Percentiles rank a stretch among this genome's conserved stretches.
Conservation (phyloP, 2,888 invertebrate species). For the Lepas anatifera region DNA sequence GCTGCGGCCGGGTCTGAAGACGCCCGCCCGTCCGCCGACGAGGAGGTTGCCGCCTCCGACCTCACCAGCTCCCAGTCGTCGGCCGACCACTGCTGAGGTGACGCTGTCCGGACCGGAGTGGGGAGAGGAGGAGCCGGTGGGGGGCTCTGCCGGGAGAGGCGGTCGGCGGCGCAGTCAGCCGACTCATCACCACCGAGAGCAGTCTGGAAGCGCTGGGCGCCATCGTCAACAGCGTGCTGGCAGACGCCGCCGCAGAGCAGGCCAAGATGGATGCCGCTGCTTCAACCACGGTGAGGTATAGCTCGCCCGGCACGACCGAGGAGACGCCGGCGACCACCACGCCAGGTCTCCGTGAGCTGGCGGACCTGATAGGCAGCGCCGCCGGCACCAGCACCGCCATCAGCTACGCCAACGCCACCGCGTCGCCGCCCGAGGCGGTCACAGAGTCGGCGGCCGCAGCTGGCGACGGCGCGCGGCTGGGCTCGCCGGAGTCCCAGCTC, state of each 20-base stretch:
- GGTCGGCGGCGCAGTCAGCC: not conserved
- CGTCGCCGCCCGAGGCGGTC: not conserved
- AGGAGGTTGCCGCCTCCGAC: not conserved
- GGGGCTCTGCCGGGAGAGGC: not conserved
- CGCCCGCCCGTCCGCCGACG: not conserved
- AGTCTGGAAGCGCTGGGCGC: not conserved
- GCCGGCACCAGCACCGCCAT: not conserved
- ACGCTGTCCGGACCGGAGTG: not conserved
- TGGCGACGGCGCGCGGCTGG: not conserved
- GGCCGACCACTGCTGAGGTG: not conserved
- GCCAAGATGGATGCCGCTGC: too few species aligned
- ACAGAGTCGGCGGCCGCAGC: not conserved
- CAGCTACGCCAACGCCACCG: not conserved
- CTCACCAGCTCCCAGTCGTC: not conserved
- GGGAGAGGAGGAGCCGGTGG: not conserved
- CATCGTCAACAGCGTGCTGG: not conserved
- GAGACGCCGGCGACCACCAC: too few species aligned
- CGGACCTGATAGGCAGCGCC: not conserved
- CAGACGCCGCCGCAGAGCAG: too few species aligned
- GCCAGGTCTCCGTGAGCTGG: not conserved
- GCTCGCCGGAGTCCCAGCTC: too few species aligned
- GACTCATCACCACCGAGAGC: not conserved
- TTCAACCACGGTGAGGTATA: too few species aligned
- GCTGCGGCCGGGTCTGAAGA: not conserved
- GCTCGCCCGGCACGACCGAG: not conserved